Percentiles rank a stretch among this genome's conserved stretches.
Conservation (phyloP, 2,113 vertebrate species). For the Solenodon paradoxus region DNA sequence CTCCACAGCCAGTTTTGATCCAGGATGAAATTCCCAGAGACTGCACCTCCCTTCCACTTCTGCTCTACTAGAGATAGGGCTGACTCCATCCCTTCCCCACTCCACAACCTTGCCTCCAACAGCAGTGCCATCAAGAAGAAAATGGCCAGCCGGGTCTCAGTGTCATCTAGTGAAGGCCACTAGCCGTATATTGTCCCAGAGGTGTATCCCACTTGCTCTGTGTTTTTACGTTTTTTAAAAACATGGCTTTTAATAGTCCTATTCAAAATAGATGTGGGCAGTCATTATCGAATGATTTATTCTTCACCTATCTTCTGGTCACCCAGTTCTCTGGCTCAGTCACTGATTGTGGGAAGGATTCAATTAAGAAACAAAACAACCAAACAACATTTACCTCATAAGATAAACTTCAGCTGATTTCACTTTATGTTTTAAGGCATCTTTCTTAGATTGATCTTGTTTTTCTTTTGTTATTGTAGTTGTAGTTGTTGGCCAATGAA, state of each 20-base stretch:
- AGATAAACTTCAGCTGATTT: slow-evolving; percentile 54
- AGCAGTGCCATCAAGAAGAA: neutral
- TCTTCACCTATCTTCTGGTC: neutral
- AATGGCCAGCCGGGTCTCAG: neutral
- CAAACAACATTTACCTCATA: slow-evolving; percentile 65
- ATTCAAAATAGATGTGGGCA: neutral
- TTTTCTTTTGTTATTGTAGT: neutral
- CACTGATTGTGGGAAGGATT: neutral
- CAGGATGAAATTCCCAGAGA: neutral
- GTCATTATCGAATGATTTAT: neutral
- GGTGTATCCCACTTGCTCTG: neutral
- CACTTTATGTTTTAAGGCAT: neutral
- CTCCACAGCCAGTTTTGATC: neutral
- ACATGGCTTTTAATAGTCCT: neutral
- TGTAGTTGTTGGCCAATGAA: neutral
- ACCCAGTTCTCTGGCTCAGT: neutral
- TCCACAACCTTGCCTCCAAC: neutral
- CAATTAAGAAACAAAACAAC: neutral
- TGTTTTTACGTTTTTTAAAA: neutral
- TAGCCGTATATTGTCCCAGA: neutral
- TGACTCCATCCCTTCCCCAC: neutral
- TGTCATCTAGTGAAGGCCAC: neutral
- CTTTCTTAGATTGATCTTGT: neutral
- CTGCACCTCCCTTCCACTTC: too few species aligned
- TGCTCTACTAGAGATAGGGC: neutral